phyloP scores from a whole-genome alignment of 2,888 invertebrate species.

The Dinocampus coccinellae region DNA sequence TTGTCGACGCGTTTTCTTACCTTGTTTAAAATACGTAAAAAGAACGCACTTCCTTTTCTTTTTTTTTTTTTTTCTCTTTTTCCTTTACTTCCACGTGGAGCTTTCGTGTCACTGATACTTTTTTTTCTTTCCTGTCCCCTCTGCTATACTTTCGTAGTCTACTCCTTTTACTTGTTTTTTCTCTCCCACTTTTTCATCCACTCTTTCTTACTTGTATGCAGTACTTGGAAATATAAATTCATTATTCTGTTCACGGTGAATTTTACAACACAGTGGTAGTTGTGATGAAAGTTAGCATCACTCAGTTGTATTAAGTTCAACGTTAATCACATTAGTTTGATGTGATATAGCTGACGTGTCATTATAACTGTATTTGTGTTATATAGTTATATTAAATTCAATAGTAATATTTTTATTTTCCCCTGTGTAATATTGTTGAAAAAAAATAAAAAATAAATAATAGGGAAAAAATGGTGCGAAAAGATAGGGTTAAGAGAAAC shows the following conservation, averaged over 20 bases:
- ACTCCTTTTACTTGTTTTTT: too few relatives aligned
- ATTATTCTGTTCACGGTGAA: conserved; percentile 13
- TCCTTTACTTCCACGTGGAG: neutral
- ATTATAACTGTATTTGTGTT: neutral
- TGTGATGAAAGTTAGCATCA: neutral
- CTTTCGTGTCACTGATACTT: conserved; percentile 23
- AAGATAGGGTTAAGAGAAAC: conserved; percentile 60
- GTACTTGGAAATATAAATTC: neutral
- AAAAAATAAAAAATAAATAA: too few relatives aligned
- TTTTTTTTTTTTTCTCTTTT: too few relatives aligned
- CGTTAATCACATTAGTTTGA: too few relatives aligned
- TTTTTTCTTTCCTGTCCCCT: conserved; percentile 19
- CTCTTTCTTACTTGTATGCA: conserved; percentile 15
- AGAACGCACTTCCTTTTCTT: too few relatives aligned
- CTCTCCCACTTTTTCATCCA: too few relatives aligned
- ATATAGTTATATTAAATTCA: neutral
- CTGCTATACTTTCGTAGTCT: neutral
- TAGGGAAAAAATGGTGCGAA: conserved; percentile 71
- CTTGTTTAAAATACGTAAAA: too few relatives aligned
- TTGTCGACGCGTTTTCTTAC: too few relatives aligned
- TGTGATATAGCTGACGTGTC: neutral
- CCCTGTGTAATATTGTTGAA: neutral
- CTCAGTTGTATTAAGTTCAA: too few relatives aligned
- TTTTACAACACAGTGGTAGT: neutral
- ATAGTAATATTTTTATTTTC: neutral